Base-by-base conservation (phyloP, 1,140 invertebrate genomes). In the Atta texana region DNA sequence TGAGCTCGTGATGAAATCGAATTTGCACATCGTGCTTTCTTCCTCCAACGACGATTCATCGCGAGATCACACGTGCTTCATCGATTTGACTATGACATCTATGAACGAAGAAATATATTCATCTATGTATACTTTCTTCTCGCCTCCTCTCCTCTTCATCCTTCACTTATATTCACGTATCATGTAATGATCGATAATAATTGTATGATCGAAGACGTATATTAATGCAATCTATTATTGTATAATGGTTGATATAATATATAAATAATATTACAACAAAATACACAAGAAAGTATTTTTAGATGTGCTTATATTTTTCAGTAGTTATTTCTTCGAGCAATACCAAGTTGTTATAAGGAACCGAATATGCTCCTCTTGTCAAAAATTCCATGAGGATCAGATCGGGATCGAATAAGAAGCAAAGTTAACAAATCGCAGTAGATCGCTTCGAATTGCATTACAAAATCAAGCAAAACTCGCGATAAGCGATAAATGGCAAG, bases 171-270 rank as follows among this genome's bases (percentile, higher is more conserved):
- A 57, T 64, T 78, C 76, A 68, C 53, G 68, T 74, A 85, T 68
- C 31, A 75, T 74, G 24, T 82, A 81, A 89, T 90, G 85, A 89
- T 74, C 63, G 87, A 88, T 92, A 91, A 92, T 87, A 86, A 91
- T 87, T 92, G 90, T 92, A 91, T 80, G 89, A 91, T 91, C 87
- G 85, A 87, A 91, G 77, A 86, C 81, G 8, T 81, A 90, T 90
- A 87, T 86, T 91, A 91, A 87, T 90, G 84, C 91, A 91, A 76
- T 87, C 76, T 90, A 87, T 90, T 82, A 85, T 87, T 90, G 78
- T 90, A 69, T 69, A 82, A 88, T 86, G 81, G 77, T 81, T 74
- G 72, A 87, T 87, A 87, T 88, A 88, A 87, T 59, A 85, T 81
- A 76, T 69, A 89, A 72, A 88, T 87, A 85, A 85, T 88, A 89